Conservation (phyloP, 2,797 vertebrate species). For the Synaphobranchus kaupii region DNA sequence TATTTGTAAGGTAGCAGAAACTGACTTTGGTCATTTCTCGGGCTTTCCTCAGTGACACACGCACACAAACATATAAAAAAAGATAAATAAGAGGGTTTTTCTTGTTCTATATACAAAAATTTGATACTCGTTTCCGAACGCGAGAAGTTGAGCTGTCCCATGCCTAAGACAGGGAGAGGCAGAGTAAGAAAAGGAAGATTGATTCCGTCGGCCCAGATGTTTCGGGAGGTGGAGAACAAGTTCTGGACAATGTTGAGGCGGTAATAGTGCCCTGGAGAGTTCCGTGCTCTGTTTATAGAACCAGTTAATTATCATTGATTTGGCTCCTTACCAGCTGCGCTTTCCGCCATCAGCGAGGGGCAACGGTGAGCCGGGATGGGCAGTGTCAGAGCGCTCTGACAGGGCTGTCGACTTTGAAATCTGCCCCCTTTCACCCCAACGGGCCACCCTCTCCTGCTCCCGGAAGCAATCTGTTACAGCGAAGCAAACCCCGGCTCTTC, state of each 20-base stretch:
- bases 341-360: conserved; percentile 49
- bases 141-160: conserved; percentile 5
- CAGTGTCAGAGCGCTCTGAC: conserved; percentile 33
- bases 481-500: background rate
- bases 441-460: conserved; percentile 10
- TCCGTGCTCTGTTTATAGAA: conserved; percentile 59
- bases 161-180: conserved; percentile 29
- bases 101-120: background rate
- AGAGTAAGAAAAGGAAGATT: conserved; percentile 54
- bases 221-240: conserved; percentile 47
- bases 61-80: conserved; percentile 24
- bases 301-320: conserved; percentile 76
- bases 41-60: background rate
- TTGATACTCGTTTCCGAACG: conserved; percentile 23
- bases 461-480: conserved; percentile 28
- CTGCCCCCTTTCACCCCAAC: background rate
- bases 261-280: conserved; percentile 65
- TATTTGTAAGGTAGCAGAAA: conserved; percentile 18
- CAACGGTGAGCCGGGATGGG: conserved; percentile 29
- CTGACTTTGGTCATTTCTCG: conserved; percentile 33
- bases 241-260: conserved; percentile 68
- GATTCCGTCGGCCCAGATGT: conserved; percentile 62
- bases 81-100: conserved; percentile 19
- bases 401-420: conserved; percentile 23
- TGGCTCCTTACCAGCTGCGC: conserved; percentile 60